Base-by-base conservation (phyloP, 2,888 invertebrate species). In the Strigamia transsilvanica region DNA sequence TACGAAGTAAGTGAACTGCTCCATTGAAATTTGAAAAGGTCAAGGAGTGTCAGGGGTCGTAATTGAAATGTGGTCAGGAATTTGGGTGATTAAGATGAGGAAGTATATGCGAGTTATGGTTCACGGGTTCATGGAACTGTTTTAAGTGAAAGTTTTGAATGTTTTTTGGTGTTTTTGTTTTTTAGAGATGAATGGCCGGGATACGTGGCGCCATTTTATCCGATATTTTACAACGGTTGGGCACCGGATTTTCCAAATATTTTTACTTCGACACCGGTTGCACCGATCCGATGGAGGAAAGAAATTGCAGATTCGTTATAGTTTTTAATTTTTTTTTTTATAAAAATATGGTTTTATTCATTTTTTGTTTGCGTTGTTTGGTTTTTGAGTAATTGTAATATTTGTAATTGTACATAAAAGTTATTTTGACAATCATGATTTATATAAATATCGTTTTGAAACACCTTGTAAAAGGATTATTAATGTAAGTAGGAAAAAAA, bases 221-320 rank as follows among this genome's bases (percentile, higher is more conserved):
- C 81, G 27, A 77, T 81, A 15, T 81, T 81, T 73, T 81, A 81
- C 21, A 73, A 81, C 21, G 81, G 81, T 10, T 81, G 81, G 81
- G 81, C 81, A 4, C 81, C 81, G 41, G 81, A 81, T 23, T 81
- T 81, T 73, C 81, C 81, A 12, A 81, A 81, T 23, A 81, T 81
- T 7, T 27, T 81, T 12, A 81, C 81, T 0, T 81, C 81, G 34
- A 81, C 81, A 13, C 81, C 81, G 18, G 41, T 81, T 4, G 66
- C 81, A 38, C 81, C 81, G 9, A 81, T 81, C 15, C 66, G 41
- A 38, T 13, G 81, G 18, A 77, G 41, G 32, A 81, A 81, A 21
- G 81, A 81, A 81, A 81, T 81, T 42, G 73, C 81, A 1, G 81
- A 81, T 41, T 81, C 81, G 12, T 42, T 81, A 15, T 80, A 27